These are phyloP conservation scores for Hassar affinis DNA, from an alignment of 2,113 vertebrate species.

Conservation along the genomic window DNA sequence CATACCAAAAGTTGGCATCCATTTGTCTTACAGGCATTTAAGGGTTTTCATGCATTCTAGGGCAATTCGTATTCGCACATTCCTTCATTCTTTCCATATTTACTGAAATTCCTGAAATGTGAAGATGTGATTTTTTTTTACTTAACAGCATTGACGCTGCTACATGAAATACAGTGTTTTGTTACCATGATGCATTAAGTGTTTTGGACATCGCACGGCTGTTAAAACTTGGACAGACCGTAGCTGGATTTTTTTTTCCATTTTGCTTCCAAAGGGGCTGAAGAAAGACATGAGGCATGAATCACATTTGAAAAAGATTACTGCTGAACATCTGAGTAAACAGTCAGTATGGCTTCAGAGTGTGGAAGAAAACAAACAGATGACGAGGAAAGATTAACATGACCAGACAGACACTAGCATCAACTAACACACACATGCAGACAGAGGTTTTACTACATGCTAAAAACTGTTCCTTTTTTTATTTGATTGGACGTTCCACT, in stretches of 20 bases:
- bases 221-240: conserved; percentile 2
- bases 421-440: not conserved
- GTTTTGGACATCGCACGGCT: not conserved
- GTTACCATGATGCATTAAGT: conserved; percentile 5
- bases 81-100: not conserved
- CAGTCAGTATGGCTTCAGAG: not conserved
- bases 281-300: not conserved
- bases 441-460: not conserved
- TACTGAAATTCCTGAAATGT: not conserved
- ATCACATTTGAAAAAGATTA: conserved; percentile 9
- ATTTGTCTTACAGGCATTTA: not conserved
- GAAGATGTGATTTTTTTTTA: not conserved
- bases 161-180: conserved; percentile 7
- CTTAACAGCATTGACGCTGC: not conserved
- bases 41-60: not conserved
- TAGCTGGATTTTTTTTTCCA: conserved; percentile 3
- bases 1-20: not conserved
- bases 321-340: conserved; percentile 4
- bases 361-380: conserved; percentile 17
- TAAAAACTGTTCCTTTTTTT: not conserved
- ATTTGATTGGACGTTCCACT: not conserved
- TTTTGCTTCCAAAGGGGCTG: conserved; percentile 3
- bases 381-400: not conserved
- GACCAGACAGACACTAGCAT: not conserved
- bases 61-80: not conserved